Conservation (phyloP, 1,140 invertebrate genomes). For the Colletes latitarsis region DNA sequence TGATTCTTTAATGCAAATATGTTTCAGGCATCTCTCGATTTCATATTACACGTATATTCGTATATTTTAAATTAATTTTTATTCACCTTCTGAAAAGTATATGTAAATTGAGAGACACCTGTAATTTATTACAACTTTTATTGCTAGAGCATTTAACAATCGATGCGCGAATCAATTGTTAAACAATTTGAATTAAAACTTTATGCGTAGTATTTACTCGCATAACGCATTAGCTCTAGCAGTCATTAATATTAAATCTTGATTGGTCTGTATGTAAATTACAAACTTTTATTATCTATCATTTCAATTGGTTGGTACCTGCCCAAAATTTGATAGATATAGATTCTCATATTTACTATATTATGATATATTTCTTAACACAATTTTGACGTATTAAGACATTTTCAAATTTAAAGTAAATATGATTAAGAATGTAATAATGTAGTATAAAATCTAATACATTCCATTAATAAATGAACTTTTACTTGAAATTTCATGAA, state of each 20-base stretch:
- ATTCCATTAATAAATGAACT: background rate
- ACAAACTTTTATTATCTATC: constrained; percentile 31
- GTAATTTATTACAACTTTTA: constrained; percentile 7
- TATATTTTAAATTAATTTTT: constrained; percentile 29
- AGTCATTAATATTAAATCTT: constrained; percentile 27
- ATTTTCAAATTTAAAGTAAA: constrained; percentile 1
- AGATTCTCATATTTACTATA: constrained; percentile 29
- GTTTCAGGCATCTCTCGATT: constrained; percentile 22
- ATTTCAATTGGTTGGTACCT: constrained; percentile 48
- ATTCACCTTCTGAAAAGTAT: constrained; percentile 6
- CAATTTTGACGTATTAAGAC: constrained; percentile 8
- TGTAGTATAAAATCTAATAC: background rate
- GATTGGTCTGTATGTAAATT: constrained; percentile 31
- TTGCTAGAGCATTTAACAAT: constrained; percentile 21
- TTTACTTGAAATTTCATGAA: background rate
- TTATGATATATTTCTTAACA: constrained; percentile 27
- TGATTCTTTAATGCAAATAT: constrained; percentile 5
- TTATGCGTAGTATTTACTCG: background rate
- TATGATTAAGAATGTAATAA: background rate
- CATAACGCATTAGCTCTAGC: constrained; percentile 4
- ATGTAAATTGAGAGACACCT: constrained; percentile 25
- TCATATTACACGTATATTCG: constrained; percentile 1
- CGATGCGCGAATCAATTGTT: constrained; percentile 3
- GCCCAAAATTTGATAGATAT: constrained; percentile 45
- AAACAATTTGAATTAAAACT: constrained; percentile 8